These are phyloP conservation scores for Drosophila takahashii DNA, from an alignment of 1,140 invertebrate genomes.

Conservation along the genomic window DNA sequence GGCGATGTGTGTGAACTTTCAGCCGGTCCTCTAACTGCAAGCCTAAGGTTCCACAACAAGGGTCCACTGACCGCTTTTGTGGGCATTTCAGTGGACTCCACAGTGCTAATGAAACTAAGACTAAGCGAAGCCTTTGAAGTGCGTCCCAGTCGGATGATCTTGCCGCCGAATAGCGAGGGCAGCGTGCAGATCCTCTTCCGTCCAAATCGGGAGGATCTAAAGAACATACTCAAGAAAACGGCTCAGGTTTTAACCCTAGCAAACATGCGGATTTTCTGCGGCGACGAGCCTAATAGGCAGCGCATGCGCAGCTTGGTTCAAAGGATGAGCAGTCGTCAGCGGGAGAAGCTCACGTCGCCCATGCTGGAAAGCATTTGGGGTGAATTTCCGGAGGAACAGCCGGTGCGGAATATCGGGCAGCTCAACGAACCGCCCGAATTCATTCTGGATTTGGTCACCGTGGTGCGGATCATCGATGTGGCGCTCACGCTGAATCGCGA, in stretches of 20 bases:
- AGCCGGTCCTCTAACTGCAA: constrained; percentile 56
- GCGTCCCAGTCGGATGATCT: constrained; percentile 57
- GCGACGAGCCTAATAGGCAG: constrained; percentile 79
- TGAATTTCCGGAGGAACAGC: constrained; percentile 58
- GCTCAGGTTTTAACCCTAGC: constrained; percentile 72
- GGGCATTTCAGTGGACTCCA: constrained; percentile 69
- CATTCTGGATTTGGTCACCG: constrained; percentile 69
- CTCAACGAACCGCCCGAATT: constrained; percentile 73
- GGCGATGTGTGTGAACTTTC: constrained; percentile 73
- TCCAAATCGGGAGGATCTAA: constrained; percentile 78
- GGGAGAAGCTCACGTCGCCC: constrained; percentile 61
- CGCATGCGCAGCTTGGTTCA: constrained; percentile 70
- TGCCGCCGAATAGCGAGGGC: constrained; percentile 58
- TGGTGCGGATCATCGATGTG: constrained; percentile 77
- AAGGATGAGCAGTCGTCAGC: constrained; percentile 63
- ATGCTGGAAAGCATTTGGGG: constrained; percentile 70
- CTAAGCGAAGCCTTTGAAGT: constrained; percentile 73
- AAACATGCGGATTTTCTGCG: constrained; percentile 80
- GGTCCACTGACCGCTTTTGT: constrained; percentile 77
- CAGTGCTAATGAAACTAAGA: constrained; percentile 69
- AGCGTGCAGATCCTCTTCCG: constrained; percentile 64
- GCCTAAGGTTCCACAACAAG: constrained; percentile 76
- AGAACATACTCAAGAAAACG: constrained; percentile 75
- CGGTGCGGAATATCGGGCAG: constrained; percentile 51
- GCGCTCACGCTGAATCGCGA: constrained; percentile 75